Evolutionary conservation across 53 echinoderm and acorn worm species (phyloP).

Genomic region (Patiria pectinifera): DNA sequence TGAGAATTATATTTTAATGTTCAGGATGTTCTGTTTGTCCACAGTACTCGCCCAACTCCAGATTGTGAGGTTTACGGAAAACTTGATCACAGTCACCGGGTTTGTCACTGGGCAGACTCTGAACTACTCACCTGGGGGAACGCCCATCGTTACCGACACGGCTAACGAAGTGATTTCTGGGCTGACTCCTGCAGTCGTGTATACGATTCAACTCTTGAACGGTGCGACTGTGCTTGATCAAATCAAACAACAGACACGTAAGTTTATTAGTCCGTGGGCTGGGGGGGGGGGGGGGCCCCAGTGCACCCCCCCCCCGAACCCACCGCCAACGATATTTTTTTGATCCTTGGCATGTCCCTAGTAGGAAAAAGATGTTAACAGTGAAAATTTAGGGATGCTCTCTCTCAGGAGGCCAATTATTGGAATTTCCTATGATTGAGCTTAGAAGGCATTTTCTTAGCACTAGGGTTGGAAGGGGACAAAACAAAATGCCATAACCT

Average conservation of each 20-base stretch:
- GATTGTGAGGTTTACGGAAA: constrained; percentile 13
- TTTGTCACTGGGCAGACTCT: constrained; percentile 1
- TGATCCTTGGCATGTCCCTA: too few species aligned
- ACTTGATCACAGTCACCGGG: constrained; percentile 38
- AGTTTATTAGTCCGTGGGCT: too few species aligned
- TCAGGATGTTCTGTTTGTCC: not conserved
- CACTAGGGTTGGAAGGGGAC: too few species aligned
- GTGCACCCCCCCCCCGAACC: too few species aligned
- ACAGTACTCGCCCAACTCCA: not conserved
- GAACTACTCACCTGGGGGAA: not conserved
- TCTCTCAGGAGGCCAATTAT: too few species aligned
- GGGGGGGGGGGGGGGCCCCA: too few species aligned
- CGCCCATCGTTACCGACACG: not conserved
- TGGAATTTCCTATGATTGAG: too few species aligned
- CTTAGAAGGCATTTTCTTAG: too few species aligned
- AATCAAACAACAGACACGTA: constrained; percentile 31
- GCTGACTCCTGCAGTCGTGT: constrained; percentile 60
- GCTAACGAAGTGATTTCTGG: not conserved
- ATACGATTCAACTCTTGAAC: constrained; percentile 20
- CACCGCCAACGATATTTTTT: too few species aligned
- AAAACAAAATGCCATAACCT: too few species aligned
- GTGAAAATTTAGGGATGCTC: too few species aligned
- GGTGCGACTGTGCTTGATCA: not conserved
- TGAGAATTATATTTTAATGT: not conserved
- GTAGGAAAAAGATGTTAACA: too few species aligned